Evolutionary conservation across 2,113 vertebrate genomes (phyloP), one percentile per base, ranked within the genome.

Genomic region (Colistium nudipinnis): DNA sequence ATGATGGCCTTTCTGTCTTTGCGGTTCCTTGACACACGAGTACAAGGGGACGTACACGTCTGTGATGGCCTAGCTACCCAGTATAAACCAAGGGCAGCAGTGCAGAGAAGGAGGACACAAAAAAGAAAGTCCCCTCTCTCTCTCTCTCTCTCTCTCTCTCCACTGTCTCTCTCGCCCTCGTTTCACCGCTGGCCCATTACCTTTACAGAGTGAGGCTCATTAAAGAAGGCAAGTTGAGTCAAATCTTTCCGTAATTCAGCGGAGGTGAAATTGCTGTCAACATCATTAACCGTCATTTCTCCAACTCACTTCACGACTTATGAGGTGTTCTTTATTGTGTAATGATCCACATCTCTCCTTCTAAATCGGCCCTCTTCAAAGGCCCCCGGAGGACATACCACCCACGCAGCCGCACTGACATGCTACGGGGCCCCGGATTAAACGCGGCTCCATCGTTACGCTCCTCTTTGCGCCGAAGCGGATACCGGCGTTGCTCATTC

Each of bases 321-420:
- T 92, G 90, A 93, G 92, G 87, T 93, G 91, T 92, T 93, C 93
- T 93, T 94, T 92, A 91, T 94, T 92, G 92, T 91, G 90, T 93
- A 94, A 94, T 94, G 93, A 94, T 93, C 93, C 92, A 92, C 89
- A 93, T 92, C 91, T 92, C 88, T 85, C 57, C 87, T n/a, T 89
- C 90, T 88, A 90, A 92, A 90, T 91, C 90, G 80, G 74, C 72
- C 83, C 87, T 93, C 91, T 92, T 93, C 92, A 93, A 93, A 93
- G 88, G 83, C 81, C 81, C 36, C 89, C 76, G 85, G 83, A 90
- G 91, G 92, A 92, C 77, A 65, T 88, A 88, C 93, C 93, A 92
- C 92, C 93, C 91, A 93, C 81, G 87, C 92, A 84, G 90, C 69
- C 59, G 70, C 38, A n/a, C 87, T 81, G 85, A 88, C 90, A 82